Evolutionary conservation across 2,797 vertebrate genomes (phyloP).

Genomic region (Enteromius thamalakanensis): DNA sequence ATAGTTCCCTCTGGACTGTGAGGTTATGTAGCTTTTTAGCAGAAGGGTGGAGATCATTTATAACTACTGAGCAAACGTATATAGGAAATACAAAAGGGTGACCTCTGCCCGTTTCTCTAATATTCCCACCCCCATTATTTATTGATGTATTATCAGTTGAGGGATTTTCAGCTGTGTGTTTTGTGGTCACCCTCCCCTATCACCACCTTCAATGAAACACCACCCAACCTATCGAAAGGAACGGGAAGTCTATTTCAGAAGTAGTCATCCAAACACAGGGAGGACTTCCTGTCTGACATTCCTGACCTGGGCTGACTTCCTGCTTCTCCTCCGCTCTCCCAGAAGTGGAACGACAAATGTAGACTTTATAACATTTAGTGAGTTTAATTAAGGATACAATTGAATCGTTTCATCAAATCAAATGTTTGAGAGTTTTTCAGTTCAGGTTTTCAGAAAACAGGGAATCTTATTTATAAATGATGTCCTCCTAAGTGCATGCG

Average conservation of each 20-base stretch:
- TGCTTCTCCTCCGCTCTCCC: conserved; percentile 59
- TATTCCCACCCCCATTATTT: background rate
- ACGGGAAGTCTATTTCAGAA: conserved; percentile 82
- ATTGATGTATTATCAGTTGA: conserved; percentile 6
- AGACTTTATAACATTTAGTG: background rate
- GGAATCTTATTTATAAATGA: background rate
- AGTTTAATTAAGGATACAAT: background rate
- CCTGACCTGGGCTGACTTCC: conserved; percentile 77
- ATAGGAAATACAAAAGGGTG: background rate
- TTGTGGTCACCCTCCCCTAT: conserved; percentile 54
- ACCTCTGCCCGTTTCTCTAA: background rate
- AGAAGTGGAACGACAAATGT: conserved; percentile 34
- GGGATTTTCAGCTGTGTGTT: conserved; percentile 27
- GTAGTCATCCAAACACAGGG: conserved; percentile 58
- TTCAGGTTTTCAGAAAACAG: background rate
- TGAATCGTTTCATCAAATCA: background rate
- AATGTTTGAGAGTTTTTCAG: background rate
- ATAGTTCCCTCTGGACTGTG: background rate
- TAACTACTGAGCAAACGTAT: conserved; percentile 4
- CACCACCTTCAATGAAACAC: conserved; percentile 68
- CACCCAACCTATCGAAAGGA: conserved; percentile 66
- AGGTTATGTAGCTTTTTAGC: background rate
- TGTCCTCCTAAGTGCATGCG: background rate
- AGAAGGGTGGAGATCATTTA: conserved; percentile 2
- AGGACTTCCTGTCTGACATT: conserved; percentile 84